phyloP scores from a whole-genome alignment of 2,888 invertebrate species.

The Orchestes rusci region DNA sequence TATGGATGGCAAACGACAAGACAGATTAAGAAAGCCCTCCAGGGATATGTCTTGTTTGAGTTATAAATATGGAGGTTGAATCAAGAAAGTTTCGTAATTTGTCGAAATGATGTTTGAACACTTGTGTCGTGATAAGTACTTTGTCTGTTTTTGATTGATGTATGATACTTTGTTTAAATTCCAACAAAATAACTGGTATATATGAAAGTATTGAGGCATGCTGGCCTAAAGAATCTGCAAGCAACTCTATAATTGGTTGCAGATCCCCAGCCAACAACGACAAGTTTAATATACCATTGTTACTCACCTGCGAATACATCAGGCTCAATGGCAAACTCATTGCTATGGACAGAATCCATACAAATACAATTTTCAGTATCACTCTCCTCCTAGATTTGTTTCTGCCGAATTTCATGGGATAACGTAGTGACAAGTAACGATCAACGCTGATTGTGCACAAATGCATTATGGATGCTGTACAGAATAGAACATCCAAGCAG shows the following conservation, averaged over 20 bases:
- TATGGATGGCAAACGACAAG: conserved; percentile 19
- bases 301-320: conserved; percentile 77
- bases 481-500: conserved; percentile 90
- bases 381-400: conserved; percentile 82
- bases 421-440: conserved; percentile 83
- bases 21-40: conserved; percentile 15
- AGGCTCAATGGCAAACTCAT: conserved; percentile 86
- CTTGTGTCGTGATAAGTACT: too few relatives aligned
- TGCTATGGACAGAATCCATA: conserved; percentile 88
- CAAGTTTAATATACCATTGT: too few relatives aligned
- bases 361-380: conserved; percentile 83
- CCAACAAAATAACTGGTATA: too few relatives aligned
- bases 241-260: too few relatives aligned
- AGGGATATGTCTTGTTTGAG: conserved; percentile 16
- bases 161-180: too few relatives aligned
- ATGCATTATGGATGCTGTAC: conserved; percentile 96
- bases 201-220: too few relatives aligned
- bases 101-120: too few relatives aligned
- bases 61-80: conserved; percentile 14
- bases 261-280: too few relatives aligned
- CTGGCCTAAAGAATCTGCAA: too few relatives aligned
- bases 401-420: conserved; percentile 88
- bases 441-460: conserved; percentile 95
- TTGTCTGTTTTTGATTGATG: too few relatives aligned
- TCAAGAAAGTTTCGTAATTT: conserved; percentile 15